Conservation (phyloP, 2,797 vertebrate genomes). For the Onychomys arenicola region DNA sequence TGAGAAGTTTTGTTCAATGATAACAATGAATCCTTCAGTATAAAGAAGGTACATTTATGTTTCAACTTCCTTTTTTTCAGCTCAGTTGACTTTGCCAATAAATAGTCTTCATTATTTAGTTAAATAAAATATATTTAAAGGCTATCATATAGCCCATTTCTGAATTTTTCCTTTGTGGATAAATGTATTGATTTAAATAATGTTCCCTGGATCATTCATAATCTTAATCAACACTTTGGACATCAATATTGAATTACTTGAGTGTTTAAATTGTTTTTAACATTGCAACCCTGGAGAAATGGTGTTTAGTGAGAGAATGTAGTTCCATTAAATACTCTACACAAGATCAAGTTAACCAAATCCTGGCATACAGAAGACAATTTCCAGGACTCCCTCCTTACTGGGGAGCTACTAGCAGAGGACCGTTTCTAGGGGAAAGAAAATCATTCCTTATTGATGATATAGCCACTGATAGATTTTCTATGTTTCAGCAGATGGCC, state of each 20-base stretch:
- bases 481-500: not conserved
- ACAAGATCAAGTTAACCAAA: not conserved
- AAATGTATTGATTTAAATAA: constrained; percentile 52
- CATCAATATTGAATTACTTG: constrained; percentile 23
- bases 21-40: not conserved
- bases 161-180: not conserved
- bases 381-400: not conserved
- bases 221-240: constrained; percentile 15
- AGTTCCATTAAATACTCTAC: constrained; percentile 44
- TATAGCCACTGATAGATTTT: not conserved
- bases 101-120: constrained; percentile 6
- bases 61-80: not conserved
- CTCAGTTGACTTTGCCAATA: not conserved
- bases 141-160: not conserved
- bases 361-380: not conserved
- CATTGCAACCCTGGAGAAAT: not conserved
- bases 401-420: not conserved
- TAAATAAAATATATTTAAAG: constrained; percentile 52
- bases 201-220: not conserved
- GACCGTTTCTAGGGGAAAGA: not conserved
- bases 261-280: constrained; percentile 31
- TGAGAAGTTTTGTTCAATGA: not conserved
- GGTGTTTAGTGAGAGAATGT: constrained; percentile 3
- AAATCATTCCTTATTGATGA: not conserved
- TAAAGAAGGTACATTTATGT: constrained; percentile 6